Evolutionary conservation across 2,888 invertebrate genomes (phyloP), one percentile per base, ranked within the genome.

Genomic region (Macroteleia sp.): DNA sequence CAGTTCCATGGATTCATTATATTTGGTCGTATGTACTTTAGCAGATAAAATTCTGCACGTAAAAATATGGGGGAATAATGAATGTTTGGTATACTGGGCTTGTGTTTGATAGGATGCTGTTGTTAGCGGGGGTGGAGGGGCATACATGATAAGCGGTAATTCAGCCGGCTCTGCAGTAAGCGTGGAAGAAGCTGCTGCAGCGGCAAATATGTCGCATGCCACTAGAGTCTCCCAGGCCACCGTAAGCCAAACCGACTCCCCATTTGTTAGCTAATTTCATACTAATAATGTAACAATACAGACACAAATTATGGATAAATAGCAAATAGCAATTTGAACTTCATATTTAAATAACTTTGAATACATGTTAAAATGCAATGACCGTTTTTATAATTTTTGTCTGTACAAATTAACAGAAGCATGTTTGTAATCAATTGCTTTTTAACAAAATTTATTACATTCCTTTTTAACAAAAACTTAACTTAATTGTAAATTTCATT

Each of bases 221-320:
- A 96, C 95, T 90, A 93, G 95, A 91, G 96, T 96, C 89, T 96
- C 96, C 90, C 96, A 97, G 91, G 98, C 97, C 91, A 98, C 98
- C 92, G 98, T 97, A 94, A 95, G 95, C 93, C 84, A 85, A 87
- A 86, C 82, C 85, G 86, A 88, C 85, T 89, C 86, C 86, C 87
- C 84, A 84, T 88, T 89, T 89, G 85, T 87, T 88, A 86, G 87
- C 87, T 87, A 86, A 80, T 83, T 83, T 86, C 81, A 81, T 84
- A 69, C 62, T 71, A 69, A 71, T 71, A 62, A 12, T 34, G 42
- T 14, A 36, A 32, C 20, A 3, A n/a, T 36, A 34, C 62, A 54
- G 54, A 48, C 54, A 59, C 54, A 62, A 76, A 56, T 77, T 41
- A 41, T n/a, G n/a, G n/a, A n/a, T n/a, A n/a, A n/a, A n/a, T n/a